Percentiles rank a stretch among this genome's conserved stretches.
Conservation (phyloP, 2,113 vertebrate genomes). For the Lamprotornis superbus region DNA sequence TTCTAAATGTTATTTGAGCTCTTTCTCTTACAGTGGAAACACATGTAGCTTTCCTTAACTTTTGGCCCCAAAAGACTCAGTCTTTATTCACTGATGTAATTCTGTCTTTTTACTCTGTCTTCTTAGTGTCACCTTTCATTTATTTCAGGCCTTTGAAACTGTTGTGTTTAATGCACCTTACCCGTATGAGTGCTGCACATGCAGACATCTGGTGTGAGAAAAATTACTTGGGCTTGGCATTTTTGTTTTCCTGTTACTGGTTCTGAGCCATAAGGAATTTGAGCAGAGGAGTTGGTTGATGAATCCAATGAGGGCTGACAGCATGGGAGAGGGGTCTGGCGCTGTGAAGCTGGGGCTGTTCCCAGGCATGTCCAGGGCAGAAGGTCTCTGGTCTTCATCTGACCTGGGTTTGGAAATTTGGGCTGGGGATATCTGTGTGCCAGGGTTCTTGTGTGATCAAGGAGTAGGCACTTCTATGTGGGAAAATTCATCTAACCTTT, state of each 20-base stretch:
- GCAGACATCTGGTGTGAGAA: neutral
- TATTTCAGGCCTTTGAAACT: neutral
- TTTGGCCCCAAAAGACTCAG: neutral
- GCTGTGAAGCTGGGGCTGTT: rapidly evolving
- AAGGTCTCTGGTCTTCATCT: neutral
- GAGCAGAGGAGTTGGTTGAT: neutral
- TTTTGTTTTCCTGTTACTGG: neutral
- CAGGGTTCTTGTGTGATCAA: neutral
- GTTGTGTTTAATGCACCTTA: neutral
- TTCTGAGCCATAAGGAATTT: neutral
- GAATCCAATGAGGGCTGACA: neutral
- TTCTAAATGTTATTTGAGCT: neutral
- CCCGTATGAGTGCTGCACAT: neutral
- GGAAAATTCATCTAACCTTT: neutral
- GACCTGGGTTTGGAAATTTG: neutral
- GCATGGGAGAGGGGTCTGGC: rapidly evolving
- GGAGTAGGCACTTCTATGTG: neutral
- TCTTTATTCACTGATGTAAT: neutral
- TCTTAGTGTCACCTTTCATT: neutral
- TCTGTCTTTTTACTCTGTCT: neutral
- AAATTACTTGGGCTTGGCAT: neutral
- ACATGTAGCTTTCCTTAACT: neutral
- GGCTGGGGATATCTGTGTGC: neutral
- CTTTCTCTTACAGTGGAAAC: neutral
- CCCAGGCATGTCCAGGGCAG: neutral